A percentile compares a stretch with the other conserved stretches of the same genome.
Conservation (phyloP, 2,113 vertebrate genomes). For the Gasterosteus aculeatus region DNA sequence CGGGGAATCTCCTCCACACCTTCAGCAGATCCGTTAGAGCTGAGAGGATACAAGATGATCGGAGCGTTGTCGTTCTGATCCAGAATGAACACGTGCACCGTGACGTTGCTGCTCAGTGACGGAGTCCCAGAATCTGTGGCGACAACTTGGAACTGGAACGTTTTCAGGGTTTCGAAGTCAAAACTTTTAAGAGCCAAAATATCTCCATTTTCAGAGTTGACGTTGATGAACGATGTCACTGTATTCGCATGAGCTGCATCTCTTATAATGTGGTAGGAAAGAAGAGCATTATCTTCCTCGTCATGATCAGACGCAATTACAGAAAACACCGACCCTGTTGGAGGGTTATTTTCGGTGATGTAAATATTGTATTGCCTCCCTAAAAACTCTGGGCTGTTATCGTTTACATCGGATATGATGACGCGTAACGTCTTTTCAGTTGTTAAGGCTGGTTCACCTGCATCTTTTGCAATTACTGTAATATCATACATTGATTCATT, state of each 20-base stretch:
- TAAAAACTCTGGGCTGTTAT: slow-evolving; percentile 61
- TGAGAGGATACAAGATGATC: no score
- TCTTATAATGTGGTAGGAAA: slow-evolving; percentile 64
- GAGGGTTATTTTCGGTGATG: slow-evolving; percentile 67
- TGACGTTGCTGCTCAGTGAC: background rate
- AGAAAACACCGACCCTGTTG: slow-evolving; percentile 54
- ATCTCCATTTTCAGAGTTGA: slow-evolving; percentile 69
- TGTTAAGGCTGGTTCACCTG: slow-evolving; percentile 66
- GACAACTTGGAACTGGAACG: slow-evolving; percentile 59
- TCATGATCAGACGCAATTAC: slow-evolving; percentile 67
- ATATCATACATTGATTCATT: slow-evolving; percentile 50
- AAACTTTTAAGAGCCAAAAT: slow-evolving; percentile 68
- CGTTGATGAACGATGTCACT: slow-evolving; percentile 54
- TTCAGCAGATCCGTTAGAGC: no score
- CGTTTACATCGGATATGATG: slow-evolving; percentile 70
- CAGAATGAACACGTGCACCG: no score
- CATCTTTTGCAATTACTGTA: slow-evolving; percentile 65
- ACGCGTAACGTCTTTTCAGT: slow-evolving; percentile 62
- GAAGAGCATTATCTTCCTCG: slow-evolving; percentile 8
- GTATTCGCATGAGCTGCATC: background rate
- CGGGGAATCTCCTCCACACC: no score
- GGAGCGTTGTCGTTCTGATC: no score
- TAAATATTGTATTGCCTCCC: slow-evolving; percentile 47
- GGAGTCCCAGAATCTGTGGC: slow-evolving; percentile 20
- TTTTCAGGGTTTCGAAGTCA: slow-evolving; percentile 71